Base-by-base conservation (phyloP, 92 coral and sea anemone genomes). In the Nematostella vectensis region DNA sequence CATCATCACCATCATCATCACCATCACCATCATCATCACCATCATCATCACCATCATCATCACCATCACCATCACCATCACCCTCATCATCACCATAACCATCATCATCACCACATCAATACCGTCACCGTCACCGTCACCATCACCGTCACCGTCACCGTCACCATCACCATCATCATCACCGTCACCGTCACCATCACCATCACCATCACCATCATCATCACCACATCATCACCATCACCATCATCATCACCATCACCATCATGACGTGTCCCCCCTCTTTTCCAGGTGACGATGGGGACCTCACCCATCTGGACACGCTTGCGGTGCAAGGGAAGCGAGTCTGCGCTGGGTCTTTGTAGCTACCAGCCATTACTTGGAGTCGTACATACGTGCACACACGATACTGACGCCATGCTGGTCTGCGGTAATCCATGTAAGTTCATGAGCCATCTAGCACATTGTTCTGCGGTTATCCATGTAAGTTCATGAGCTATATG, bases 291-390 rank as follows among this genome's bases (percentile, higher is more conserved):
- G 3, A 43, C 42, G 16, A 33, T 9, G 17, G 19, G 16, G 0
- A 51, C 55, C 8, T 4, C 27, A 17, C 72, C 72, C 21, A 21
- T 66, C 21, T 13, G 26, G 40, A 42, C 72, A 20, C 8, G 63
- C 15, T 31, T 66, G 15, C 18, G 25, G 22, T 66, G 72, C 16
- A 54, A 39, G 1, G 72, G 72, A 2, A 59, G 23, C 24, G 72
- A 66, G 47, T 13, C 37, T 4, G 62, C 55, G 8, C 72, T 66
- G 29, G 72, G 72, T 12, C 36, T 66, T 4, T 66, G 72, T 27
- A 30, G 1, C 16, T 66, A 43, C 40, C 27, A 27, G 10, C 11
- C 36, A 11, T 47, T 54, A 3, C 0, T 33, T 12, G n/a, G 28
- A 17, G 55, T 19, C 16, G 44, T 12, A 40, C 63, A 66, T 51